Evolutionary conservation across 2,888 invertebrate genomes (phyloP).

Genomic region (Ormia ochracea): DNA sequence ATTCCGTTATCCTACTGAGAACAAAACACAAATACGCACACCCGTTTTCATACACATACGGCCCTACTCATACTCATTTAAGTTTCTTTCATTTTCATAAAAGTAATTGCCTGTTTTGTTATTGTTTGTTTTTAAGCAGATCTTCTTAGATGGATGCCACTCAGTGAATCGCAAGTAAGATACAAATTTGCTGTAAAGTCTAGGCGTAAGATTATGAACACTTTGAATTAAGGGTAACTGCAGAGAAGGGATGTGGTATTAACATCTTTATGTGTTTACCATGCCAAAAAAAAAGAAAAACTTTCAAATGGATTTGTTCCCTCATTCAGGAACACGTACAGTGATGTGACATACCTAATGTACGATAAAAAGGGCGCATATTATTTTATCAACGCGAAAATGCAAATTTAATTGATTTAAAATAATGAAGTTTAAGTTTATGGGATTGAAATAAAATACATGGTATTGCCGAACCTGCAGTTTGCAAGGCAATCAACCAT

Average conservation of each 20-base stretch:
- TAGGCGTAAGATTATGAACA: neutral
- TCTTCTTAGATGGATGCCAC: conserved; percentile 16
- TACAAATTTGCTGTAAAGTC: neutral
- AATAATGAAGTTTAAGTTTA: too few relatives aligned
- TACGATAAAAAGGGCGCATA: too few relatives aligned
- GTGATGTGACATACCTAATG: too few relatives aligned
- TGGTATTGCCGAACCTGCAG: too few relatives aligned
- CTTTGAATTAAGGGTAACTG: neutral
- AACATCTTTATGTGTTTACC: neutral
- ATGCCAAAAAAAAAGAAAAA: too few relatives aligned
- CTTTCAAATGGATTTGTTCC: too few relatives aligned
- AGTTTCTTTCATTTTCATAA: neutral
- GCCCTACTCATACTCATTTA: neutral
- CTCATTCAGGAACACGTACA: too few relatives aligned
- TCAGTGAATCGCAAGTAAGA: conserved; percentile 31
- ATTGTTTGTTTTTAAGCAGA: conserved; percentile 3
- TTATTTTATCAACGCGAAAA: too few relatives aligned
- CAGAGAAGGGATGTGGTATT: neutral
- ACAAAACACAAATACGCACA: conserved; percentile 3
- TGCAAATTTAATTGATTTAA: too few relatives aligned
- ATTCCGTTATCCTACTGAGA: neutral
- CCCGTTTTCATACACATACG: neutral
- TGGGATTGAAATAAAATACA: too few relatives aligned
- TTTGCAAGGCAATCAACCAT: too few relatives aligned
- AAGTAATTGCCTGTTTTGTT: conserved; percentile 35